A percentile compares a stretch with the other conserved stretches of the same genome.
Conservation (phyloP, 2,888 invertebrate genomes). For the Drosophila fungiperda region DNA sequence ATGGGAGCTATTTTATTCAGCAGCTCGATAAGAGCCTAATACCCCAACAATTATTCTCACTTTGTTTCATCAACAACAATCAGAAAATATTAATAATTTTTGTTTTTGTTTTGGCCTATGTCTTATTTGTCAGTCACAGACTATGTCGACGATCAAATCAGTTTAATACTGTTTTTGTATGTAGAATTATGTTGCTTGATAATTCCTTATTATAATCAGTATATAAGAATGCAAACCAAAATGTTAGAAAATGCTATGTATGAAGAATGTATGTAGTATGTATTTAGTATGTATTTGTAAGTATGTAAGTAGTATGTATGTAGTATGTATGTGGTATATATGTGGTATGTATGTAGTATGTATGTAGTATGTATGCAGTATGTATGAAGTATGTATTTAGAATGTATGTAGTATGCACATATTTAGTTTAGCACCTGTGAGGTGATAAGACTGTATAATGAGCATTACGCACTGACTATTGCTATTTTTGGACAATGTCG, state of each 20-base stretch:
- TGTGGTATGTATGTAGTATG: too few species aligned
- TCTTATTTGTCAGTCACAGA: neutral
- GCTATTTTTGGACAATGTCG: constrained; percentile 38
- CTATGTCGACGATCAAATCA: neutral
- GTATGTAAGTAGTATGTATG: too few species aligned
- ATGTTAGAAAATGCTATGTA: neutral
- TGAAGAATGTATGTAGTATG: too few species aligned
- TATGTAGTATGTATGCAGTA: too few species aligned
- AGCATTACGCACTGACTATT: constrained; percentile 25
- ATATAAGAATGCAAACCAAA: neutral
- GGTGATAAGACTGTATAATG: constrained; percentile 38
- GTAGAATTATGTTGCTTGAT: neutral
- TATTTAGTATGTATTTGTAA: too few species aligned
- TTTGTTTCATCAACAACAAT: neutral
- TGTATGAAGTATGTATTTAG: too few species aligned
- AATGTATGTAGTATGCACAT: too few species aligned
- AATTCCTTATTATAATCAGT: neutral
- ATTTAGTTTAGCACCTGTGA: neutral
- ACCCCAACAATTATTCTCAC: neutral
- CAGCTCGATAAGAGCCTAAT: neutral
- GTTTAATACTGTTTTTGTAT: neutral
- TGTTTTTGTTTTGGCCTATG: neutral
- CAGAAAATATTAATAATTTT: too few species aligned
- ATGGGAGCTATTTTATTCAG: neutral
- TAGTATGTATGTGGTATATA: too few species aligned